Evolutionary conservation across 1,140 invertebrate genomes (phyloP), one percentile per base, ranked within the genome.

Genomic region (Papilio polyxenes): DNA sequence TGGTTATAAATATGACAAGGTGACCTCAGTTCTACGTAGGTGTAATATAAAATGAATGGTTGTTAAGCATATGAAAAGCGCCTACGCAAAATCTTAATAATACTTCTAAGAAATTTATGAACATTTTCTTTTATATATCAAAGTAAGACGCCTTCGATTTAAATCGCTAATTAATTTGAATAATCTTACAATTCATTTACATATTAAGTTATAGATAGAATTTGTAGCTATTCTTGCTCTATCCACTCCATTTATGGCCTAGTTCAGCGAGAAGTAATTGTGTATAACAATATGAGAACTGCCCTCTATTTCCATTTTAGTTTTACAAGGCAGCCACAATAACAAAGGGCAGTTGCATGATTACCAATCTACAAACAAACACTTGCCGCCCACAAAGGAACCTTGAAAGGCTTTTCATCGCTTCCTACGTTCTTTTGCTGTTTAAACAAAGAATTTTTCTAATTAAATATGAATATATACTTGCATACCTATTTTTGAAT

Each of bases 321-420:
- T 65, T 15, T 72, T 72, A 72, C 4, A 72, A 72, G 65, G 65
- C 13, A 40, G 65, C 13, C 10, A 20, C 65, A 37, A 72, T 15
- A 72, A 72, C 65, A 72, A 72, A 72, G 31, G 65, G 65, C 65
- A 72, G 65, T 72, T 72, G 65, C 65, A 72, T 15, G 11, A 72
- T 72, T 72, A 72, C 65, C 65, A 72, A 31, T 31, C 11, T 31
- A 72, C 65, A 72, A 72, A 72, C 11, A 72, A 72, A 72, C 65
- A 72, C 65, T 72, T 69, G 65, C 65, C 31, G 31, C 10, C 31
- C 31, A 72, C 65, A 72, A 72, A 72, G 65, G 65, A 72, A 37
- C 31, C 65, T 72, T 72, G 65, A 72, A 72, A 72, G 23, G 13
- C 65, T 72, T 37, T 72, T 72, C 65, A 72, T 40, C 31, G 65